Percentiles rank a stretch among this genome's conserved stretches.
These are phyloP conservation scores for Ceratotherium simum DNA, from an alignment of 2,113 vertebrate species.

Conservation along the genomic window DNA sequence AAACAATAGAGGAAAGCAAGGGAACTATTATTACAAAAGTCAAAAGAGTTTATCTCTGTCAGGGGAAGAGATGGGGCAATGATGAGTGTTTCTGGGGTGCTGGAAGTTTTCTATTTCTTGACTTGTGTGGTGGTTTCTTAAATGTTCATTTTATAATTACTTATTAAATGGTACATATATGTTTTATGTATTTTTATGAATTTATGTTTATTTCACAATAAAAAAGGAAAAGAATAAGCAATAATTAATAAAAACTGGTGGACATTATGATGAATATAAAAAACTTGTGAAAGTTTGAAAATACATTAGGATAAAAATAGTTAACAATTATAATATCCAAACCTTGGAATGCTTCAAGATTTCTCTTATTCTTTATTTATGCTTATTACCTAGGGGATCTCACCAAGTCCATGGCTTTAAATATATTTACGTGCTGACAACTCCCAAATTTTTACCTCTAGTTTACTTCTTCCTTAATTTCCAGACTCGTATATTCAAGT, in stretches of 20 bases:
- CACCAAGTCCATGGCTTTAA: neutral
- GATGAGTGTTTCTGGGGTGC: neutral
- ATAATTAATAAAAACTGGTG: neutral
- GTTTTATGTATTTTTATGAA: neutral
- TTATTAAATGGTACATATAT: neutral
- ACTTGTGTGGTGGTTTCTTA: neutral
- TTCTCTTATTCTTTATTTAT: neutral
- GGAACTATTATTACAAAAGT: neutral
- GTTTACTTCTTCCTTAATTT: neutral
- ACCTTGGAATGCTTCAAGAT: neutral
- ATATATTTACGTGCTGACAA: neutral
- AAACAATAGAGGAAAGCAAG: neutral
- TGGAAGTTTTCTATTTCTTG: neutral
- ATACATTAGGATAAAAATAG: neutral
- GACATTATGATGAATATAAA: neutral
- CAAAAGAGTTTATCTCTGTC: neutral
- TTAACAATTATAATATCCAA: neutral
- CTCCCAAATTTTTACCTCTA: neutral
- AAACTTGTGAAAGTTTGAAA: neutral
- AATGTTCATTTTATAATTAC: neutral
- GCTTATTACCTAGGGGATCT: neutral
- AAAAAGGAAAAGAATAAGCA: neutral
- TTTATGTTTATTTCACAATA: slow-evolving; percentile 32
- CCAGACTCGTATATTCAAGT: neutral
- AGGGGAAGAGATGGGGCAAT: neutral